These are phyloP conservation scores for Bucorvus abyssinicus DNA, from an alignment of 2,797 vertebrate species.

Conservation along the genomic window DNA sequence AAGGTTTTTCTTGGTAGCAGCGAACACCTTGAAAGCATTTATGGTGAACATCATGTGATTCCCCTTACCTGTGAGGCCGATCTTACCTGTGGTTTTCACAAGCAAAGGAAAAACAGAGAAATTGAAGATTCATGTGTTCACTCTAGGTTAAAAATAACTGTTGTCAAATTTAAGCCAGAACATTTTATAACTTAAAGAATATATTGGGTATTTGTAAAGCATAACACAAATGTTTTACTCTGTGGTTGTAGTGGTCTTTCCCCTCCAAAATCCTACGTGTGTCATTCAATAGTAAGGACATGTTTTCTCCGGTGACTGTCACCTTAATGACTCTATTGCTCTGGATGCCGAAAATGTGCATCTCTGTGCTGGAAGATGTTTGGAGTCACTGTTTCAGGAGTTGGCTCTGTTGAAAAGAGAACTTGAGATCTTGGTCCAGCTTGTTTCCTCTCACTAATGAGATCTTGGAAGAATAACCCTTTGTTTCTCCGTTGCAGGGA, in stretches of 20 bases:
- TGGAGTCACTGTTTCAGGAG: background rate
- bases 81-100: background rate
- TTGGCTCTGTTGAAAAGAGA: background rate
- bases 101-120: background rate
- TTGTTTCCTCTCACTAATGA: background rate
- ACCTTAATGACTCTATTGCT: background rate
- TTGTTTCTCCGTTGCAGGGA: conserved; percentile 60
- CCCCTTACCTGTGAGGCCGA: background rate
- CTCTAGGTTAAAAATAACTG: background rate
- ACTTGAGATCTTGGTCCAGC: background rate
- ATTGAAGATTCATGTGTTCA: background rate
- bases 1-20: background rate
- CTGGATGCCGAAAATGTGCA: background rate
- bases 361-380: background rate
- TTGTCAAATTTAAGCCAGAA: background rate
- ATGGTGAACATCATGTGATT: background rate
- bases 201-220: background rate
- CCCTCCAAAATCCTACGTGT: rapidly evolving
- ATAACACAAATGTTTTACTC: background rate
- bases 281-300: background rate
- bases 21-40: background rate
- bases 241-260: background rate
- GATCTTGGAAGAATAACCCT: background rate
- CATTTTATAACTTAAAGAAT: background rate
- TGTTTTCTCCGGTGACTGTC: background rate